Base-by-base conservation (phyloP, 2,888 invertebrate species). In the Sclerodermus sp. region DNA sequence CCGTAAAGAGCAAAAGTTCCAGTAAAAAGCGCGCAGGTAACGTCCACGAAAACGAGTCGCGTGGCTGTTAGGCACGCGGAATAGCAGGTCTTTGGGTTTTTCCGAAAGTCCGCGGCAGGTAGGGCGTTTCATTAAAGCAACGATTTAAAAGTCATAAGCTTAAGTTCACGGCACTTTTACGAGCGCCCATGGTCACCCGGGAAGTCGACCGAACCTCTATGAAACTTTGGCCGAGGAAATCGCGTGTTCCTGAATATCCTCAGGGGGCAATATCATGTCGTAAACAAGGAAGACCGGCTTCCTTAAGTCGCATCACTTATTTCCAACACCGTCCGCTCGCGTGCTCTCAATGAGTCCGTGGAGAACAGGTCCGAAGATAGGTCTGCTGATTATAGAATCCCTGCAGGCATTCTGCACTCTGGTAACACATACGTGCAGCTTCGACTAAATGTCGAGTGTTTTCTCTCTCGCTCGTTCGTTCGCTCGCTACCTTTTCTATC, bases 131-230 rank as follows among this genome's bases (percentile, higher is more conserved):
- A 52, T 54, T 54, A 58, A 68, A 66, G 55, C 62, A 46, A 56
- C 54, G 56, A 67, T 68, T 68, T 63, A 59, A 64, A 68, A 63
- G 58, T 56, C 58, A 44, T 57, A 54, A 60, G 58, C 42, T 38
- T 42, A 51, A 45, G 54, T 49, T 57, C 49, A 43, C 45, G 41
- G 40, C 47, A 42, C 41, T 44, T 57, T 62, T 61, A 61, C 56
- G 60, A 60, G 53, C 57, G 57, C 58, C 53, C 34, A 47, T 47
- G 16, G 49, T 43, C 47, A 47, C 10, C 36, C 23, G 30, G 41
- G 43, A 43, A n/a, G 23, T 38, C 39, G 40, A 16, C 42, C 10
- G 46, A 50, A 52, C 41, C 40, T 57, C 40, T 31, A 12, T 34
- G 4, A 34, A 59, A 63, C 42, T 57, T 61, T 34, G 32, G 40